Evolutionary conservation across 2,888 invertebrate species (phyloP), one percentile per base, ranked within the genome.

Genomic region (Dastarcus helophoroides): DNA sequence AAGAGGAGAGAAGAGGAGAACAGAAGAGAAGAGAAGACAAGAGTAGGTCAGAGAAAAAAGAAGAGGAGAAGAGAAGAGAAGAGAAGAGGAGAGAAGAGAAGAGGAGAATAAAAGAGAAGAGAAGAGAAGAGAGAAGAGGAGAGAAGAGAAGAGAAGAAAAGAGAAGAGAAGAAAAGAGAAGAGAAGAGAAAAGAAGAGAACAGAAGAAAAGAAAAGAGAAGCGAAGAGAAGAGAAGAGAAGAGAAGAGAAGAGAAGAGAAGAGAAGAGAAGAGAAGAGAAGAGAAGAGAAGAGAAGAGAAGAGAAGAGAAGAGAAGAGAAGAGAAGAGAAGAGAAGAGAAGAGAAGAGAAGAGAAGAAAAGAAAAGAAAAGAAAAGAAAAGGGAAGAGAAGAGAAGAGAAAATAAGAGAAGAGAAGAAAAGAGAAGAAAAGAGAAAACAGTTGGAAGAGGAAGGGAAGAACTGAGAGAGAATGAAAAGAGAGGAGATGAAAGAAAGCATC

Each of bases 211-310:
- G n/a, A n/a, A n/a, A n/a, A n/a, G n/a, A n/a, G n/a, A n/a, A n/a
- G n/a, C n/a, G n/a, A n/a, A 22, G 4, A 17, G 16, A 30, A 16
- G 22, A 21, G 10, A 12, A 21, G 14, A 25, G 11, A 7, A 26
- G 11, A 7, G 7, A 21, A 13, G 5, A 14, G 15, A 31, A 32
- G 21, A 24, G 31, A 11, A 41, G 43, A 44, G 38, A 38, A 34
- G 36, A 37, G 23, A 36, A 43, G 40, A 41, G 37, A 37, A 35
- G 39, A 36, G 37, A 36, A 31, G 31, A 27, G 31, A 19, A 31
- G 25, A 21, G 39, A 36, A 30, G 27, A 35, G 35, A 21, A 29
- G 19, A 26, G 35, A 27, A 31, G 23, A 27, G 25, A 16, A 14
- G 17, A 26, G 22, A 6, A 12, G 16, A 19, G 14, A n/a, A 28